Conservation (phyloP, 1,140 invertebrate species). For the Phymorhynchus buccinoides region DNA sequence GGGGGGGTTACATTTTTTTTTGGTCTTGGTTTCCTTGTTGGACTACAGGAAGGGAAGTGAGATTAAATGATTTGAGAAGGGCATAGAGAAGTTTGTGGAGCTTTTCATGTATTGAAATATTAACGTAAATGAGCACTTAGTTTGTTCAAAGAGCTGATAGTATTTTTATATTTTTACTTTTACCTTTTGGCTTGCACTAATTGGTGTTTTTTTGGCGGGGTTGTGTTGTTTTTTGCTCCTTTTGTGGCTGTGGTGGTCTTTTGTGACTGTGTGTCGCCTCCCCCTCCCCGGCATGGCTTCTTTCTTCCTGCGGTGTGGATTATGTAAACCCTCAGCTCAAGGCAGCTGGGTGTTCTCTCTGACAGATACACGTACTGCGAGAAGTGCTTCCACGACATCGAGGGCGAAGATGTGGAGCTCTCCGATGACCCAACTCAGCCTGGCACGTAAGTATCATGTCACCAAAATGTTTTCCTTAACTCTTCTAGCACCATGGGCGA, state of each 20-base stretch:
- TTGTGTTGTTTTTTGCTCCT: not conserved
- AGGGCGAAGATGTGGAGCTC: constrained; percentile 93
- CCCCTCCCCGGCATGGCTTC: not conserved
- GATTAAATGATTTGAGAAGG: no score
- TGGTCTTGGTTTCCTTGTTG: no score
- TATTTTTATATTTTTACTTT: not conserved
- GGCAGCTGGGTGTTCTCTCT: constrained; percentile 6
- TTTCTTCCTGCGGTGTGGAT: not conserved
- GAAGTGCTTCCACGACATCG: constrained; percentile 99
- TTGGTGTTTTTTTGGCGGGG: not conserved
- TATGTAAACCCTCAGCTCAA: not conserved
- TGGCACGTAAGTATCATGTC: constrained; percentile 96
- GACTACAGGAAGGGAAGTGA: no score
- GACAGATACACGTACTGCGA: constrained; percentile 98
- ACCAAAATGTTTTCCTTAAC: no score
- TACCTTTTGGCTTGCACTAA: not conserved
- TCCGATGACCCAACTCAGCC: constrained; percentile 93
- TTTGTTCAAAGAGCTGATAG: not conserved
- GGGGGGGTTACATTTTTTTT: no score
- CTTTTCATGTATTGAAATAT: no score
- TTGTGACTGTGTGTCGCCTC: not conserved
- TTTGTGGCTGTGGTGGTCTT: not conserved
- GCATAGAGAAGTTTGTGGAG: no score
- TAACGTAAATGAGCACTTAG: not conserved
- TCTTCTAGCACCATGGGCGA: no score